These are phyloP conservation scores for Aeoliscus strigatus DNA, from an alignment of 2,797 vertebrate species.

Conservation along the genomic window DNA sequence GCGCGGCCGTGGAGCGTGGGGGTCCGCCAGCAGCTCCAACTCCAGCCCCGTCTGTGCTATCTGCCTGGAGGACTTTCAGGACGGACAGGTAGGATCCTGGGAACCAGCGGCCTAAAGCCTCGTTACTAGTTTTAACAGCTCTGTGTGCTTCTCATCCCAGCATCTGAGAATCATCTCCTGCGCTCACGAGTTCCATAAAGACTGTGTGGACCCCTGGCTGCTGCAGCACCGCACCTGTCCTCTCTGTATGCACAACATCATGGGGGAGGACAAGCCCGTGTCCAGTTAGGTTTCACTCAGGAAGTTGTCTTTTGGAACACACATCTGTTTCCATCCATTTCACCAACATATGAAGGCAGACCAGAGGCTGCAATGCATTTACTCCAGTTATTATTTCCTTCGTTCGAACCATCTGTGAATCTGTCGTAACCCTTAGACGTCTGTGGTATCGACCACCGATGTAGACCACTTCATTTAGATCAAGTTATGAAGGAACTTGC, in stretches of 20 bases:
- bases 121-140: background rate
- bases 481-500: too few relatives aligned
- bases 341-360: background rate
- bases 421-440: too few relatives aligned
- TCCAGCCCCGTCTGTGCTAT: constrained; percentile 90
- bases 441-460: too few relatives aligned
- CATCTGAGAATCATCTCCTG: constrained; percentile 95
- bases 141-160: constrained; percentile 53
- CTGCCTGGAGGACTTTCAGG: constrained; percentile 94
- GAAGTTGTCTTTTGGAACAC: too few relatives aligned
- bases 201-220: constrained; percentile 96
- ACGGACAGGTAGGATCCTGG: constrained; percentile 83
- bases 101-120: background rate
- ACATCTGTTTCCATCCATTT: background rate
- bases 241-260: constrained; percentile 98
- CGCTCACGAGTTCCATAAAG: constrained; percentile 92
- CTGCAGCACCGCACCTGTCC: constrained; percentile 93
- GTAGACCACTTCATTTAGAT: too few relatives aligned
- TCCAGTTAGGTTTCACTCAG: constrained; percentile 5
- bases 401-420: too few relatives aligned
- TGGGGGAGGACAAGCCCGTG: constrained; percentile 75
- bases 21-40: constrained; percentile 88
- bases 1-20: constrained; percentile 65
- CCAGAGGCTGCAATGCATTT: too few relatives aligned
- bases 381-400: too few relatives aligned